These are phyloP conservation scores for Aspidapion aeneum DNA, from an alignment of 2,888 invertebrate species.

Conservation along the genomic window DNA sequence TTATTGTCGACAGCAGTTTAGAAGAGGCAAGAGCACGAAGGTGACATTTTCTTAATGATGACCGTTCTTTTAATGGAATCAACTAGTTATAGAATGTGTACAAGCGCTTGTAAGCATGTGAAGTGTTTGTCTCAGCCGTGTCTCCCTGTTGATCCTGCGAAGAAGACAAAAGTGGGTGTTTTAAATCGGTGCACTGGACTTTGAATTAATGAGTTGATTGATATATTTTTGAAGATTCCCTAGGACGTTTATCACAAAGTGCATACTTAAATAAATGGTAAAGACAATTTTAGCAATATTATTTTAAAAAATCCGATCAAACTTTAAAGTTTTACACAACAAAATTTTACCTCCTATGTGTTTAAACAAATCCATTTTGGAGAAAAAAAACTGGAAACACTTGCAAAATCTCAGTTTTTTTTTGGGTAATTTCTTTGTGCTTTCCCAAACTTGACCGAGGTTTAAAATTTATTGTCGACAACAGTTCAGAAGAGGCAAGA, in stretches of 20 bases:
- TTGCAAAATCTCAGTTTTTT: neutral
- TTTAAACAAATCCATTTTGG: too few species aligned
- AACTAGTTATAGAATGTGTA: too few species aligned
- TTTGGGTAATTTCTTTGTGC: neutral
- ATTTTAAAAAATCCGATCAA: too few species aligned
- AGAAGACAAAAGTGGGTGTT: neutral
- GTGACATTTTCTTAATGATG: neutral
- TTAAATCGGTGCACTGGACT: neutral
- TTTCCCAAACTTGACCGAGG: neutral
- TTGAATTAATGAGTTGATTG: neutral
- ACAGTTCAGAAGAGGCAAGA: neutral
- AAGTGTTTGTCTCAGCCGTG: neutral
- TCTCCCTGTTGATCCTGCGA: neutral
- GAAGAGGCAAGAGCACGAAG: neutral
- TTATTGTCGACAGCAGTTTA: neutral
- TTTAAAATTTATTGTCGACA: neutral
- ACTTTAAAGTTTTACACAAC: too few species aligned
- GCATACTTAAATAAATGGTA: too few species aligned
- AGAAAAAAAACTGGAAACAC: constrained; percentile 17
- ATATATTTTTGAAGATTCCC: too few species aligned
- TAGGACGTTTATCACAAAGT: too few species aligned
- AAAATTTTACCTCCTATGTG: too few species aligned
- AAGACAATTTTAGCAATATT: too few species aligned
- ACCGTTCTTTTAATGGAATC: too few species aligned
- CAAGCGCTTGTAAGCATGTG: too few species aligned